These are phyloP conservation scores for Onychorhynchus coronatus DNA, from an alignment of 2,113 vertebrate species.

Conservation along the genomic window DNA sequence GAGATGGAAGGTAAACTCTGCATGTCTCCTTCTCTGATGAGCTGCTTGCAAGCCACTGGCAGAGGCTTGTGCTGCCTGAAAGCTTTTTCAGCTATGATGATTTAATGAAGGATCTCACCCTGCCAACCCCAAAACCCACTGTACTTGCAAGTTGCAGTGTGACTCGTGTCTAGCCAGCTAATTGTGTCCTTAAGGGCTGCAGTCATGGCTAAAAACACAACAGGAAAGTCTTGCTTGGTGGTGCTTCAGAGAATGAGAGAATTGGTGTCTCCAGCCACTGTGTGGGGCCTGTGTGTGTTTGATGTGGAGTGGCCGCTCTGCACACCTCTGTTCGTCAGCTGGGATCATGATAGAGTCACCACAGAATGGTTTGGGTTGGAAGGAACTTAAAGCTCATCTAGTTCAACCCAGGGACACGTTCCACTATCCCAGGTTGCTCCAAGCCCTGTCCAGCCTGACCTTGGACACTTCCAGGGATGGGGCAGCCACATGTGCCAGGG, in stretches of 20 bases:
- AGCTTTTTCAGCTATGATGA: not conserved
- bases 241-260: not conserved
- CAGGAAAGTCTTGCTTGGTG: slow-evolving; percentile 46
- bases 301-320: not conserved
- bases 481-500: not conserved
- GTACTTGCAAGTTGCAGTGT: not conserved
- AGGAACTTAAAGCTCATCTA: not conserved
- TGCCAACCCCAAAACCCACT: not conserved
- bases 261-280: not conserved
- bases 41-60: not conserved
- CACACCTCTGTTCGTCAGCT: not conserved
- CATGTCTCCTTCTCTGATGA: not conserved
- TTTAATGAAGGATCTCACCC: not conserved
- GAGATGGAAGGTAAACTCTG: slow-evolving; percentile 92
- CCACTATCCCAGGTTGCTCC: not conserved
- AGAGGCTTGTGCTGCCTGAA: not conserved
- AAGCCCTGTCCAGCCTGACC: rapidly evolving
- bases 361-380: not conserved
- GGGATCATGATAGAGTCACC: not conserved
- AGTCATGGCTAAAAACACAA: not conserved
- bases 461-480: not conserved
- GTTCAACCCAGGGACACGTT: not conserved
- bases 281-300: not conserved
- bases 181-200: slow-evolving; percentile 14
- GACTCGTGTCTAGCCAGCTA: slow-evolving; percentile 20